These are phyloP conservation scores for Pantelozetes paolii DNA, from an alignment of 2,888 invertebrate genomes.

Conservation along the genomic window DNA sequence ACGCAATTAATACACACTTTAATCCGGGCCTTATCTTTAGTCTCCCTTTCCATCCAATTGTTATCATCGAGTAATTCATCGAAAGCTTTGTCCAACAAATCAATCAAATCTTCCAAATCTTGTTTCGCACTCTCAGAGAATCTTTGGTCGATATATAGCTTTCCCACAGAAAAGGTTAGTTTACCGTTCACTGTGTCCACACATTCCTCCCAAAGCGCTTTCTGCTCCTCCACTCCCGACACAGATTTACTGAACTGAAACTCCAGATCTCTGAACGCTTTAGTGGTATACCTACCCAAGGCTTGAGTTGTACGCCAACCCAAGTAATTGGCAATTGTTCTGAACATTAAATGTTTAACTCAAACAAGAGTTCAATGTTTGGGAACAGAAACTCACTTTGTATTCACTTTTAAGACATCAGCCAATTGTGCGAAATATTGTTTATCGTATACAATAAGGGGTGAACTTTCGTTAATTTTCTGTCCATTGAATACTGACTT, in stretches of 20 bases:
- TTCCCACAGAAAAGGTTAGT: conserved; percentile 14
- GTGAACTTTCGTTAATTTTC: conserved; percentile 37
- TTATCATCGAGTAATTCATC: conserved; percentile 51
- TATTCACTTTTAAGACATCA: background rate
- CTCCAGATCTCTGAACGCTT: conserved; percentile 23
- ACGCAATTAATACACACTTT: conserved; percentile 54
- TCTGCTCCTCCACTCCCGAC: conserved; percentile 19
- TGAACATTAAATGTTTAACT: background rate
- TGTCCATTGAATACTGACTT: conserved; percentile 1
- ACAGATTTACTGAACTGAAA: conserved; percentile 29
- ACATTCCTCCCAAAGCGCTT: conserved; percentile 36
- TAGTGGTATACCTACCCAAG: conserved; percentile 13
- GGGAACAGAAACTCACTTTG: no score
- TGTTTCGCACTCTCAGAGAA: conserved; percentile 32
- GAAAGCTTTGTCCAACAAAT: conserved; percentile 51
- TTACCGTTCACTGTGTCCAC: conserved; percentile 22
- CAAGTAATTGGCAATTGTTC: conserved; percentile 40
- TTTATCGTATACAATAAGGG: conserved; percentile 8
- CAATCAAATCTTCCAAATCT: conserved; percentile 50
- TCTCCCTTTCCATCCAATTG: conserved; percentile 55
- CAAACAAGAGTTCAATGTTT: background rate
- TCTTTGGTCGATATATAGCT: conserved; percentile 37
- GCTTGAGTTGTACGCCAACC: conserved; percentile 24
- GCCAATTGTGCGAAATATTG: background rate
- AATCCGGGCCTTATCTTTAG: conserved; percentile 54